These are phyloP conservation scores for Lasioglossum zephyrum DNA, from an alignment of 2,888 invertebrate genomes.

Conservation along the genomic window DNA sequence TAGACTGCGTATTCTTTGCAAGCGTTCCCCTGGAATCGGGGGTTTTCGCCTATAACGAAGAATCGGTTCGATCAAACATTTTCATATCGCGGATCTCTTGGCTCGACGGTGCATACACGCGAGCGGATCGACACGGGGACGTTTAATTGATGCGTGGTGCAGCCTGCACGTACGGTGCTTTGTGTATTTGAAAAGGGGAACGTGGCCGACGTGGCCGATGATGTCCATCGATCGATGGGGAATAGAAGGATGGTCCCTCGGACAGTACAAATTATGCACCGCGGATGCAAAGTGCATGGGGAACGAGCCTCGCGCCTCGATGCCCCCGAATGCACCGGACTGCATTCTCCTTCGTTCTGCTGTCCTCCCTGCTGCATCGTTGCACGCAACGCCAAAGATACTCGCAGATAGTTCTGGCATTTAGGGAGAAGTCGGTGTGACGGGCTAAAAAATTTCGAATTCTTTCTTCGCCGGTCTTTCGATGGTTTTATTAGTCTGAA, in stretches of 20 bases:
- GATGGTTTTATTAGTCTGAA: not conserved
- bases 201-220: constrained; percentile 59
- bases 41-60: not conserved
- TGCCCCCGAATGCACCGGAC: constrained; percentile 77
- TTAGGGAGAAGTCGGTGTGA: not conserved
- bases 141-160: constrained; percentile 59
- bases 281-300: constrained; percentile 78
- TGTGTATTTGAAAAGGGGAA: constrained; percentile 42
- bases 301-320: constrained; percentile 77
- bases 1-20: not conserved
- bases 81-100: constrained; percentile 38
- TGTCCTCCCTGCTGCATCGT: constrained; percentile 36
- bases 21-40: not conserved
- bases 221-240: constrained; percentile 63
- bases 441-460: not conserved
- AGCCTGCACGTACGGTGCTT: constrained; percentile 8
- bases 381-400: constrained; percentile 50
- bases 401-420: not conserved
- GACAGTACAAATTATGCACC: constrained; percentile 78
- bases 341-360: constrained; percentile 69
- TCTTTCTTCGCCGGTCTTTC: not conserved
- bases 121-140: constrained; percentile 13
- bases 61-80: constrained; percentile 40
- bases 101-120: constrained; percentile 14
- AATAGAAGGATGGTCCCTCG: constrained; percentile 54